Evolutionary conservation across 2,113 vertebrate species (phyloP).

Genomic region (Eulemur macaco): DNA sequence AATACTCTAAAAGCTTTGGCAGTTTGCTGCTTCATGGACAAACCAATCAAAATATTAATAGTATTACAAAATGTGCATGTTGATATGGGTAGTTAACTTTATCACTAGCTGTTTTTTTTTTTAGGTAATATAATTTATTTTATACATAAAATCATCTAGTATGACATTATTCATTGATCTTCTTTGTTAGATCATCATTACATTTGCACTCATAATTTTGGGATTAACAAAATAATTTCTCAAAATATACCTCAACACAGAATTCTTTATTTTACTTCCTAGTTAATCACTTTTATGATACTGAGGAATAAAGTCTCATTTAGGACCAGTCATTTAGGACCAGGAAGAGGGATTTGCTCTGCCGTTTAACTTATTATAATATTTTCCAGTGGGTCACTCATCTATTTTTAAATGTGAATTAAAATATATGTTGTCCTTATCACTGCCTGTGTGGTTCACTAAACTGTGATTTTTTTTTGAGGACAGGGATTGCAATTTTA

Average conservation of each 20-base stretch:
- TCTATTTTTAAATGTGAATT: not conserved
- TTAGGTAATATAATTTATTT: not conserved
- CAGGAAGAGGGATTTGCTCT: not conserved
- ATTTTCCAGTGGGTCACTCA: not conserved
- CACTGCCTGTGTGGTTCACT: not conserved
- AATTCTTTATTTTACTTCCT: not conserved
- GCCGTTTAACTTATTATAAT: not conserved
- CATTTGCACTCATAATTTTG: not conserved
- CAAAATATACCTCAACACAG: not conserved
- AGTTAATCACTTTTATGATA: not conserved
- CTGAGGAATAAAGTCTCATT: not conserved
- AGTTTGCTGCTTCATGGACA: not conserved
- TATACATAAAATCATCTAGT: not conserved
- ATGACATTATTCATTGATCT: not conserved
- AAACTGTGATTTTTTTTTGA: not conserved
- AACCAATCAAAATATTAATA: not conserved
- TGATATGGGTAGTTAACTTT: not conserved
- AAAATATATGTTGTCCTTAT: not conserved
- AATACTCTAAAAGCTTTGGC: not conserved
- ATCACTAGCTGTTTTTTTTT: not conserved
- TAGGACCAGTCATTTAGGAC: not conserved
- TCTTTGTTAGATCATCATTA: not conserved
- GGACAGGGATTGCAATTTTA: not conserved
- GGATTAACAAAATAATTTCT: not conserved
- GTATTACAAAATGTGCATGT: not conserved